Percentiles rank a stretch among this genome's conserved stretches.
Evolutionary conservation across 2,113 vertebrate genomes (phyloP).

Genomic region (Sinocyclocheilus grahami): DNA sequence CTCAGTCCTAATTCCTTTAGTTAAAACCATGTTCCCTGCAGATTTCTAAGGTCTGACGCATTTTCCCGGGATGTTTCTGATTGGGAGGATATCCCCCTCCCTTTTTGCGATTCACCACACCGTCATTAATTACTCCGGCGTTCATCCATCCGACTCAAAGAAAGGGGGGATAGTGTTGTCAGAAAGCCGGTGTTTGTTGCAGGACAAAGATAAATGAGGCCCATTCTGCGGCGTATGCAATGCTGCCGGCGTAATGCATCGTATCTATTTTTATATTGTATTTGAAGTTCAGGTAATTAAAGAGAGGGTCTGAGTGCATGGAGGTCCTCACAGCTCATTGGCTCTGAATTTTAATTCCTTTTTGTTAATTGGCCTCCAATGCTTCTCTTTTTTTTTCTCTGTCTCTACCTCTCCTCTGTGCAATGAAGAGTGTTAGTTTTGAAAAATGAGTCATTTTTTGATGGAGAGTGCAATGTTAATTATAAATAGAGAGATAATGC

Average conservation of each 20-base stretch:
- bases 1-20: not conserved
- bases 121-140: conserved; percentile 68
- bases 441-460: conserved; percentile 74
- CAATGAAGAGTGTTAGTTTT: conserved; percentile 66
- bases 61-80: conserved; percentile 12
- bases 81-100: conserved; percentile 8
- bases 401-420: conserved; percentile 62
- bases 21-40: conserved; percentile 36
- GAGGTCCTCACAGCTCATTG: conserved; percentile 88
- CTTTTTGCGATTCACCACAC: conserved; percentile 47
- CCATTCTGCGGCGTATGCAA: conserved; percentile 84
- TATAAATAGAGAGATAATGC: conserved; percentile 69
- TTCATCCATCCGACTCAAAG: conserved; percentile 62
- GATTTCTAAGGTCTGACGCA: conserved; percentile 37
- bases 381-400: conserved; percentile 54
- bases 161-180: conserved; percentile 81
- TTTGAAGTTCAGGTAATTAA: conserved; percentile 88
- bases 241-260: conserved; percentile 87
- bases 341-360: conserved; percentile 86
- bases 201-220: conserved; percentile 92
- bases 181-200: conserved; percentile 79
- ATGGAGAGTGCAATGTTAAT: conserved; percentile 73
- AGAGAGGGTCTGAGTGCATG: conserved; percentile 77
- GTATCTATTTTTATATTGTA: conserved; percentile 88
- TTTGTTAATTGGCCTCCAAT: conserved; percentile 84